Base-by-base conservation (phyloP, 1,140 invertebrate genomes). In the Aphelenchoides fujianensis region DNA sequence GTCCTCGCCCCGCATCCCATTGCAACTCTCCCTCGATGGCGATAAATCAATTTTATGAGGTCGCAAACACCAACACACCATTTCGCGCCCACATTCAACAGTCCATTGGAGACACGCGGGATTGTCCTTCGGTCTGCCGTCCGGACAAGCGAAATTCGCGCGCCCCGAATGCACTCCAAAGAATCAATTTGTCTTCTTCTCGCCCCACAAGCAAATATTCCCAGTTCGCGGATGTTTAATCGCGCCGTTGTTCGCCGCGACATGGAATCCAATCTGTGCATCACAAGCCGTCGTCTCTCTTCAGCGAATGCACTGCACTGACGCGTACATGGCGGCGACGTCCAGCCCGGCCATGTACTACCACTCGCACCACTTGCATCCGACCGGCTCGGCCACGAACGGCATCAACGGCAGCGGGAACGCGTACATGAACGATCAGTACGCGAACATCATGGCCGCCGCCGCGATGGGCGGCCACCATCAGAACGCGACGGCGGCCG, bases 31-130 rank as follows among this genome's bases (percentile, higher is more conserved):
- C 55, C 55, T 59, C 5, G 5, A 7, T 19, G 19, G 5, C 55
- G 5, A 72, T 71, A 72, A 72, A 37, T 72, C 70, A 66, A 37
- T 66, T 66, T 66, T 66, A 66, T 66, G 63, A 66, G 63, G 63
- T 35, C 63, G 63, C 32, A 66, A 66, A 59, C 55, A 7, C 55
- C 28, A 59, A 59, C 55, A 59, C 34, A 5, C 5, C 55, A 23
- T 5, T 59, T 59, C 5, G 19, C 55, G 55, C 55, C 5, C 23
- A 48, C 41, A 48, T 48, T 12, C 41, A 48, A 48, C 23, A 48
- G 41, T 23, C 23, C 41, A 23, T 23, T 48, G 41, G 41, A 48
- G 41, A 48, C 41, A 48, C 12, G 23, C n/a, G n/a, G n/a, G n/a
- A n/a, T n/a, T n/a, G n/a, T n/a, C n/a, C n/a, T n/a, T n/a, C n/a